A percentile compares a stretch with the other conserved stretches of the same genome.
Conservation (phyloP, 2,888 invertebrate species). For the Lypha dubia region DNA sequence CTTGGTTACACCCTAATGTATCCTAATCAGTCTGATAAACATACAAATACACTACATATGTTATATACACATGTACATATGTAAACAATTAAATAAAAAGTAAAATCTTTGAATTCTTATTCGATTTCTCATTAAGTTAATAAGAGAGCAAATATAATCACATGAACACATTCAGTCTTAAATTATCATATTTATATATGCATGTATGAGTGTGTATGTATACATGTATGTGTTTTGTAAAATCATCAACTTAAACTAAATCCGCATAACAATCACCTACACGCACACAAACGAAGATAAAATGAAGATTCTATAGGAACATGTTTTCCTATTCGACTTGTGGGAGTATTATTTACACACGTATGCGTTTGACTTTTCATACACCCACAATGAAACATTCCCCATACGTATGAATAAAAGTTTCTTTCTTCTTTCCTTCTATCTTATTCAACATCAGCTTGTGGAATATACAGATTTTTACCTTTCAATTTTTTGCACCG, state of each 20-base stretch:
- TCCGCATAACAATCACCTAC: not conserved
- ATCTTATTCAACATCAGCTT: constrained; percentile 27
- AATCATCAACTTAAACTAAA: constrained; percentile 42
- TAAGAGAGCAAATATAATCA: constrained; percentile 34
- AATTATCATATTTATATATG: not conserved
- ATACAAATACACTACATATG: not conserved
- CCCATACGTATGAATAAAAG: not conserved
- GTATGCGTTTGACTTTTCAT: constrained; percentile 41
- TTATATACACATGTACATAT: not conserved
- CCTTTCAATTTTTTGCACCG: not conserved
- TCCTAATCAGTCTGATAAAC: constrained; percentile 1
- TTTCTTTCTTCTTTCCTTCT: not conserved
- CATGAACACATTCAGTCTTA: not conserved
- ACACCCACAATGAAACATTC: constrained; percentile 14
- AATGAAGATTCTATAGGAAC: constrained; percentile 9
- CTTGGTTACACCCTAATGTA: constrained; percentile 55
- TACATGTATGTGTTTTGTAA: not conserved
- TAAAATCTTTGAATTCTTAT: constrained; percentile 2
- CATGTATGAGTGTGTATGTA: not conserved
- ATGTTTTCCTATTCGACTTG: constrained; percentile 20
- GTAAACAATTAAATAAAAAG: not conserved
- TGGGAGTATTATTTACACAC: constrained; percentile 56
- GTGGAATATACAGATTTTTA: constrained; percentile 27
- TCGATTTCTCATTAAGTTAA: constrained; percentile 65
- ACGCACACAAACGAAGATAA: not conserved